These are phyloP conservation scores for Ophthalmolycus amberensis DNA, from an alignment of 2,113 vertebrate genomes.

Conservation along the genomic window DNA sequence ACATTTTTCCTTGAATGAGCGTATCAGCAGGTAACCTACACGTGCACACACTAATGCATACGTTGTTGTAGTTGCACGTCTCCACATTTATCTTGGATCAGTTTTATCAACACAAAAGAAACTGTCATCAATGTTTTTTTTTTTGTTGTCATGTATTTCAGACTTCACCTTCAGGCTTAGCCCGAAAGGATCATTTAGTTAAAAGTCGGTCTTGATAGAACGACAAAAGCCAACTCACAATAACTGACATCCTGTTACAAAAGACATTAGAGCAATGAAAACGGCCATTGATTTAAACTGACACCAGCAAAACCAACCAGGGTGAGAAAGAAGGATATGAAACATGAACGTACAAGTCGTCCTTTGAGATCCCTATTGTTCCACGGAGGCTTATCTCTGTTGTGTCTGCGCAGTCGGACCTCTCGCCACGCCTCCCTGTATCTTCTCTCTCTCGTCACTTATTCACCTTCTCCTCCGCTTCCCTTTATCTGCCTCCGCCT, in stretches of 20 bases:
- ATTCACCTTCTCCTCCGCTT: slow-evolving; percentile 16
- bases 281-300: slow-evolving; percentile 17
- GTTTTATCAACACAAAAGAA: slow-evolving; percentile 21
- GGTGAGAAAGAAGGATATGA: slow-evolving; percentile 24
- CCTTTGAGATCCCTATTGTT: slow-evolving; percentile 32
- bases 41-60: slow-evolving; percentile 16
- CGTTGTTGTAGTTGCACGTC: background rate
- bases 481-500: slow-evolving; percentile 46
- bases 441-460: slow-evolving; percentile 15
- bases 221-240: slow-evolving; percentile 9
- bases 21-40: background rate
- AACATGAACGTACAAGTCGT: slow-evolving; percentile 42
- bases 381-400: slow-evolving; percentile 35
- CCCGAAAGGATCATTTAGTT: slow-evolving; percentile 21
- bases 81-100: slow-evolving; percentile 4
- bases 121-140: background rate
- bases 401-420: slow-evolving; percentile 22
- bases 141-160: slow-evolving; percentile 15
- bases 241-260: slow-evolving; percentile 10
- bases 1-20: slow-evolving; percentile 30
- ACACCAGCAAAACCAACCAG: slow-evolving; percentile 18
- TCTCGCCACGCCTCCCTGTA: slow-evolving; percentile 4
- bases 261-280: slow-evolving; percentile 35
- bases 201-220: slow-evolving; percentile 25
- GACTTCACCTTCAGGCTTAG: slow-evolving; percentile 12